Evolutionary conservation across 2,113 vertebrate genomes (phyloP).

Genomic region (Guaruba guarouba): DNA sequence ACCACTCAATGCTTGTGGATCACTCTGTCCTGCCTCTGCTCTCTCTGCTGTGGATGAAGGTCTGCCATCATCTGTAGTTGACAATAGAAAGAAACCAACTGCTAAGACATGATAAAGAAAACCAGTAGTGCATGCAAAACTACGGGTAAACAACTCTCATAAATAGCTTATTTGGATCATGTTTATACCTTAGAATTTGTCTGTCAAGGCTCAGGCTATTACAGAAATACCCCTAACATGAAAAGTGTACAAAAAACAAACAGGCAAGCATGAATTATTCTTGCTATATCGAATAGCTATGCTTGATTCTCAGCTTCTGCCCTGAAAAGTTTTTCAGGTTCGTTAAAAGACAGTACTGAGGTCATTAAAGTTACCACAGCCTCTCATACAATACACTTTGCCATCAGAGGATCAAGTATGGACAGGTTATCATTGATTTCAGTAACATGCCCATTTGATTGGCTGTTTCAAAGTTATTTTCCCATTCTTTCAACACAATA

Average conservation of each 20-base stretch:
- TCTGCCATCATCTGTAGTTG: constrained; percentile 76
- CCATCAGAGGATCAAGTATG: neutral
- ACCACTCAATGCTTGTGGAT: constrained; percentile 74
- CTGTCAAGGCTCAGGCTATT: neutral
- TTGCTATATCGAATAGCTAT: neutral
- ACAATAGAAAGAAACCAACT: constrained; percentile 32
- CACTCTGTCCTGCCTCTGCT: constrained; percentile 75
- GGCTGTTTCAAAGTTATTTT: neutral
- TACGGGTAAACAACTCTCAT: neutral
- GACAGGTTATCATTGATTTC: neutral
- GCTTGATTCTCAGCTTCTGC: neutral
- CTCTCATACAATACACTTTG: neutral
- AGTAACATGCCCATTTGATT: neutral
- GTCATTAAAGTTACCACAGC: neutral
- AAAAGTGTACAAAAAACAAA: neutral
- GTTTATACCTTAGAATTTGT: neutral
- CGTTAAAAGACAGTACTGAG: neutral
- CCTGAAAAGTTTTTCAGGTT: neutral
- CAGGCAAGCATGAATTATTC: neutral
- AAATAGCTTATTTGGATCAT: neutral
- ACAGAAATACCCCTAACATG: neutral
- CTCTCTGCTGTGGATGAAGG: constrained; percentile 78
- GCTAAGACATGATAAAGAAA: neutral
- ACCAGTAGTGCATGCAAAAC: neutral
- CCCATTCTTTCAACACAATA: neutral